Conservation (phyloP, 2,888 invertebrate genomes). For the Sminthurinus aureus region DNA sequence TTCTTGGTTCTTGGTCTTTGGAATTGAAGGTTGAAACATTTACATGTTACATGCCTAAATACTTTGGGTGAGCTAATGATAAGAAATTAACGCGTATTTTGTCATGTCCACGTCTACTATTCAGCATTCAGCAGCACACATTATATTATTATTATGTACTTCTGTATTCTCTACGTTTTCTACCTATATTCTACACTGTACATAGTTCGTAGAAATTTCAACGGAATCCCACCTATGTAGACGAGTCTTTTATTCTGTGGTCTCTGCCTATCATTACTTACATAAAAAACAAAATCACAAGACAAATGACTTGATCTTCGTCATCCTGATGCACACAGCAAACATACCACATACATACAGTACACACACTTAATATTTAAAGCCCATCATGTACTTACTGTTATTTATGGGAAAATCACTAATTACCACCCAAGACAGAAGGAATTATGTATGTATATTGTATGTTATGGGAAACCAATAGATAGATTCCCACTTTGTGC, state of each 20-base stretch:
- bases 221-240: no score
- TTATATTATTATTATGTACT: not conserved
- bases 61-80: constrained; percentile 7
- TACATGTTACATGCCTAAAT: constrained; percentile 8
- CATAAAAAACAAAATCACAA: not conserved
- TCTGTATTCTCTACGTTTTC: not conserved
- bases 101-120: not conserved
- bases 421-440: constrained; percentile 11
- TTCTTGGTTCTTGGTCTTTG: not conserved
- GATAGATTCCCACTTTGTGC: not conserved
- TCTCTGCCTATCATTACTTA: no score
- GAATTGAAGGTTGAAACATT: constrained; percentile 6
- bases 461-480: no score
- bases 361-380: not conserved
- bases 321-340: not conserved
- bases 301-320: not conserved
- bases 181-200: not conserved
- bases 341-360: not conserved
- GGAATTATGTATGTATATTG: not conserved
- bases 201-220: not conserved
- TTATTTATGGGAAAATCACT: constrained; percentile 18
- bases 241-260: no score
- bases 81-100: constrained; percentile 9
- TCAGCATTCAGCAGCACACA: not conserved
- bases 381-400: not conserved